These are phyloP conservation scores for Haemorhous mexicanus DNA, from an alignment of 2,113 vertebrate genomes.

Conservation along the genomic window DNA sequence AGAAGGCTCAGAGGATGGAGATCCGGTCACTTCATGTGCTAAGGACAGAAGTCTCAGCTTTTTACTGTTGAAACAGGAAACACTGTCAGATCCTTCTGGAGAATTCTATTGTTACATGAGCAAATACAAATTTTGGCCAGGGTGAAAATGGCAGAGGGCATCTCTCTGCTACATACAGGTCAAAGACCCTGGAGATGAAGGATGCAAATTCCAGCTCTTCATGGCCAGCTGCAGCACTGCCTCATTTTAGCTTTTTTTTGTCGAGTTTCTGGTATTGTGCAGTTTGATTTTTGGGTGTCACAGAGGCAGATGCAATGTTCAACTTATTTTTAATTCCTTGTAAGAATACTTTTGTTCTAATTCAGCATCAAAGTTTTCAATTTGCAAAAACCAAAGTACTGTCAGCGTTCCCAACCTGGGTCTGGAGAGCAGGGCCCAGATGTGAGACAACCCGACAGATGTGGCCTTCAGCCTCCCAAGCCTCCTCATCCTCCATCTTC, in stretches of 20 bases:
- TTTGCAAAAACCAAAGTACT: rapidly evolving
- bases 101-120: background rate
- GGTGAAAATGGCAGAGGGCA: constrained; percentile 13
- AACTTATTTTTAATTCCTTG: background rate
- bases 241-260: background rate
- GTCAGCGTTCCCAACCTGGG: rapidly evolving
- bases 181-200: background rate
- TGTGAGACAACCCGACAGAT: background rate
- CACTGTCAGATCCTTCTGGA: constrained; percentile 17
- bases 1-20: constrained; percentile 26
- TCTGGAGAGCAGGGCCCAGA: background rate
- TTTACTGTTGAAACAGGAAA: constrained; percentile 33
- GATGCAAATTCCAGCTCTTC: background rate
- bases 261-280: background rate
- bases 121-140: background rate
- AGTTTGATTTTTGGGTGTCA: background rate
- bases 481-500: background rate
- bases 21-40: background rate
- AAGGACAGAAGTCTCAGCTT: background rate
- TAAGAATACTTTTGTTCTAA: background rate
- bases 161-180: background rate
- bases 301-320: background rate
- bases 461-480: background rate
- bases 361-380: background rate
- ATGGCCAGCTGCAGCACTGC: background rate